Evolutionary conservation across 2,797 vertebrate genomes (phyloP).

Genomic region (Micropoecilia bifurca): DNA sequence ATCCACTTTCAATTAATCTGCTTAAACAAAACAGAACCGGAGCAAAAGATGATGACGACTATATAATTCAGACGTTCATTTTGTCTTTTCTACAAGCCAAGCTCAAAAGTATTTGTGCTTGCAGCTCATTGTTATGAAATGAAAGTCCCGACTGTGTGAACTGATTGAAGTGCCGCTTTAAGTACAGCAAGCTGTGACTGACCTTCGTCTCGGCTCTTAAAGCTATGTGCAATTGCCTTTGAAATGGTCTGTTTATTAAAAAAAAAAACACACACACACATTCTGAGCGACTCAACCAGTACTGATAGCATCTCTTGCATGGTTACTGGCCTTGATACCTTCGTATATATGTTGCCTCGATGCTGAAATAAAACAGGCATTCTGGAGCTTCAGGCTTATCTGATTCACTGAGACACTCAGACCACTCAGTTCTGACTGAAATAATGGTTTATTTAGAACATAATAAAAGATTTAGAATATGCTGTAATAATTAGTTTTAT

Average conservation of each 20-base stretch:
- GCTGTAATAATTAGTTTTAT: background rate
- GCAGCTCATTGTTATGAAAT: conserved; percentile 1
- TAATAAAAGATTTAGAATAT: background rate
- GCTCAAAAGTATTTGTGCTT: background rate
- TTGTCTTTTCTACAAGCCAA: background rate
- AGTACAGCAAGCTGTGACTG: conserved; percentile 1
- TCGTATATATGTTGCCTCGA: background rate
- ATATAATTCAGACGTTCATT: background rate
- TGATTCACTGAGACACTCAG: background rate
- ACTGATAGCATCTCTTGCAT: background rate
- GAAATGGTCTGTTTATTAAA: background rate
- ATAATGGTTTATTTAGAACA: background rate
- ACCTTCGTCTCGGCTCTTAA: background rate
- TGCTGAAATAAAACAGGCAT: background rate
- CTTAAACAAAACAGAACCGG: background rate
- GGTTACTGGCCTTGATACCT: background rate
- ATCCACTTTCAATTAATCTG: background rate
- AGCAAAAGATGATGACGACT: background rate
- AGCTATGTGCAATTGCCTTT: background rate
- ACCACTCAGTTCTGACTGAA: background rate
- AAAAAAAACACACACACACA: background rate
- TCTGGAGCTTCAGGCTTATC: background rate
- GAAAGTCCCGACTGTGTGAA: background rate
- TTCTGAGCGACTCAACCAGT: background rate
- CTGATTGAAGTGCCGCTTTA: background rate